phyloP scores from a whole-genome alignment of 2,888 invertebrate species.

The Lithosia quadra region DNA sequence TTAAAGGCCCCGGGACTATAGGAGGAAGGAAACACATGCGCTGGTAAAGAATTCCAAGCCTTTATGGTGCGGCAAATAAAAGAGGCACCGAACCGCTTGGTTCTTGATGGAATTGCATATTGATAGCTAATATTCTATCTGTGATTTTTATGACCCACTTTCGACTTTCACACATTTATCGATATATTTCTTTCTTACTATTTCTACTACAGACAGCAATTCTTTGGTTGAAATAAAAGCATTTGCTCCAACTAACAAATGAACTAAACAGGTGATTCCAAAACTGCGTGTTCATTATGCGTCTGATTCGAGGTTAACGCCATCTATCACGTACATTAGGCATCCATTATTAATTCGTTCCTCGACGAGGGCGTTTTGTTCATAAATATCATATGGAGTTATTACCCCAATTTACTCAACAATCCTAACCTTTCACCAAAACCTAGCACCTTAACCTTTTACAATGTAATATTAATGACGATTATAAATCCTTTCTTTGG shows the following conservation, averaged over 20 bases:
- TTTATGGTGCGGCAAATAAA: too few relatives aligned
- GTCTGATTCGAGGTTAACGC: neutral
- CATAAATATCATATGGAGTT: constrained; percentile 12
- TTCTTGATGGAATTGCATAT: too few relatives aligned
- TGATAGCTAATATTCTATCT: constrained; percentile 31
- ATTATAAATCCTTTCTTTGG: neutral
- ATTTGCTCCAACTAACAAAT: neutral
- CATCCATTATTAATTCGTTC: constrained; percentile 7
- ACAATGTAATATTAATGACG: neutral
- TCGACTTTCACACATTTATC: neutral
- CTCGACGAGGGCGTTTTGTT: neutral
- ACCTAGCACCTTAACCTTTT: neutral
- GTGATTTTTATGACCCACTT: neutral
- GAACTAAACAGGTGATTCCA: neutral
- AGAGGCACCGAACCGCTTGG: too few relatives aligned
- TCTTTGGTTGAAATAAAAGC: neutral
- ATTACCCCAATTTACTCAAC: neutral
- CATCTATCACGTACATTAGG: constrained; percentile 6
- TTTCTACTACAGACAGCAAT: neutral
- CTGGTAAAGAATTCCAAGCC: too few relatives aligned
- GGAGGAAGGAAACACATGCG: too few relatives aligned
- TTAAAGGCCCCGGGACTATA: too few relatives aligned
- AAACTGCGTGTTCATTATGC: neutral
- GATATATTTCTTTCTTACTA: neutral
- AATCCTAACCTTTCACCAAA: neutral